phyloP scores from a whole-genome alignment of 2,888 invertebrate genomes.

The Hypomecis atomaria region DNA sequence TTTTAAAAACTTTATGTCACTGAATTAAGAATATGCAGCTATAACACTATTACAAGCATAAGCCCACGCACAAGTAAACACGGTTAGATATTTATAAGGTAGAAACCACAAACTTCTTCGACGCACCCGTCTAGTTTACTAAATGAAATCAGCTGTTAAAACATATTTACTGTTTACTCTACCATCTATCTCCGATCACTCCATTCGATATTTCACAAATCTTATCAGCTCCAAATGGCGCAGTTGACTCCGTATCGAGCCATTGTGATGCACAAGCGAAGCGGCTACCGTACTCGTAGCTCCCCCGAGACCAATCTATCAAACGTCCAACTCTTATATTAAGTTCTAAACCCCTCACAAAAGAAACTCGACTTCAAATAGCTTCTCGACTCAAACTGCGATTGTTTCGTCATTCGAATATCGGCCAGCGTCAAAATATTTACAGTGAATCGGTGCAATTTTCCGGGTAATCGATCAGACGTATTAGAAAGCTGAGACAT shows the following conservation, averaged over 20 bases:
- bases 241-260: slow-evolving; percentile 52
- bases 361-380: slow-evolving; percentile 46
- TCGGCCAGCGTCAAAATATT: slow-evolving; percentile 80
- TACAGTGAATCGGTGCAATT: slow-evolving; percentile 74
- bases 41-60: too few species aligned
- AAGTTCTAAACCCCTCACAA: slow-evolving; percentile 69
- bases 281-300: slow-evolving; percentile 60
- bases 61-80: too few species aligned
- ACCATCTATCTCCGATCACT: neutral
- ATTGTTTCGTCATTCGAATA: slow-evolving; percentile 81
- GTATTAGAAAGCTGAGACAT: slow-evolving; percentile 64
- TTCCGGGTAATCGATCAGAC: slow-evolving; percentile 77
- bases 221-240: slow-evolving; percentile 50
- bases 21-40: too few species aligned
- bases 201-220: slow-evolving; percentile 24
- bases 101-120: too few species aligned
- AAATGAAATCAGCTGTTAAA: too few species aligned
- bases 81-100: too few species aligned
- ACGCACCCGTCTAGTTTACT: too few species aligned
- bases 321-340: slow-evolving; percentile 69
- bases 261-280: slow-evolving; percentile 53
- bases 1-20: too few species aligned
- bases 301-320: slow-evolving; percentile 78
- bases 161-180: too few species aligned
- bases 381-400: slow-evolving; percentile 53